phyloP scores from a whole-genome alignment of 2,888 invertebrate species.

The Drosophila seclusa region DNA sequence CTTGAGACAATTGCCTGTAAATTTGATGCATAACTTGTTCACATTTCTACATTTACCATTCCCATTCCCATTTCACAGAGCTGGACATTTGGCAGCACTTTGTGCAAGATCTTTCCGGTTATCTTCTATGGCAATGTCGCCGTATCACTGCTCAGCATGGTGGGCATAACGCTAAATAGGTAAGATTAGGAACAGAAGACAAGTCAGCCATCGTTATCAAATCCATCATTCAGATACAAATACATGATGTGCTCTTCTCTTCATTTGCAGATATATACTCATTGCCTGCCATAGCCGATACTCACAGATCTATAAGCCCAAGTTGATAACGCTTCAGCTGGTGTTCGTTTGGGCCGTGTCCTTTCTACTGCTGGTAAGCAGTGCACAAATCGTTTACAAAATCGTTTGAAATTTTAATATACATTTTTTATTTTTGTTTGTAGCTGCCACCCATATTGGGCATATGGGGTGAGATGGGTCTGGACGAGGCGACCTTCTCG shows the following conservation, averaged over 20 bases:
- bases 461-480: slow-evolving; percentile 93
- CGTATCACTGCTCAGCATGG: slow-evolving; percentile 94
- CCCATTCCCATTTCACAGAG: slow-evolving; percentile 79
- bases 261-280: slow-evolving; percentile 90
- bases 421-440: slow-evolving; percentile 56
- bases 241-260: background rate
- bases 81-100: slow-evolving; percentile 91
- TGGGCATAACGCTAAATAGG: slow-evolving; percentile 95
- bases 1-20: slow-evolving; percentile 30
- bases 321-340: slow-evolving; percentile 91
- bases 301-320: slow-evolving; percentile 90
- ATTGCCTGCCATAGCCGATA: slow-evolving; percentile 93
- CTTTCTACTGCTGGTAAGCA: slow-evolving; percentile 89
- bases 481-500: slow-evolving; percentile 92
- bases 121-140: slow-evolving; percentile 96
- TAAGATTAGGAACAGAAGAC: slow-evolving; percentile 76
- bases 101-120: slow-evolving; percentile 94
- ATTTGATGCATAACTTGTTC: background rate
- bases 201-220: background rate
- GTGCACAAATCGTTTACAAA: background rate
- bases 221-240: background rate
- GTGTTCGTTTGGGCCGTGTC: slow-evolving; percentile 92
- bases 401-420: background rate
- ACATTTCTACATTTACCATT: background rate
- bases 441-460: slow-evolving; percentile 92